Conservation (phyloP, 2,888 invertebrate species). For the Dicyrtomina minuta region DNA sequence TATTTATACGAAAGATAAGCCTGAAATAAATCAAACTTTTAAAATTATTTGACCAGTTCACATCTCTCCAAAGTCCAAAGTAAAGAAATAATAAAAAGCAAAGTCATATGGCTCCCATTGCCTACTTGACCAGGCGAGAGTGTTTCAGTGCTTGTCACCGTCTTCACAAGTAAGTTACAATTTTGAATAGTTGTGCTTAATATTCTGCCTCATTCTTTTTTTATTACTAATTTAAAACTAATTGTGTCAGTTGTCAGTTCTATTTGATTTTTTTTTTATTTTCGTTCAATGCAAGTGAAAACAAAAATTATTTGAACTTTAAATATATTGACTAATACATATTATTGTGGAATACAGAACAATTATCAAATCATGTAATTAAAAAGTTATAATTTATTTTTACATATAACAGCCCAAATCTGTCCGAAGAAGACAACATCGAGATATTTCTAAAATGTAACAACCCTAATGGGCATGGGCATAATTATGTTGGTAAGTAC, state of each 20-base stretch:
- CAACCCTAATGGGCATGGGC: conserved; percentile 94
- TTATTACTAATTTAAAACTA: neutral
- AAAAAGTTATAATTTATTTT: neutral
- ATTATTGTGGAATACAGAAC: too few relatives aligned
- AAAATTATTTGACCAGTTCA: too few relatives aligned
- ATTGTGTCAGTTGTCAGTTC: too few relatives aligned
- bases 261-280: too few relatives aligned
- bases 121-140: conserved; percentile 77
- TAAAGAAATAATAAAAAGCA: too few relatives aligned
- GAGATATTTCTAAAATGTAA: conserved; percentile 92
- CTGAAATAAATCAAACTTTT: too few relatives aligned
- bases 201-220: neutral
- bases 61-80: too few relatives aligned
- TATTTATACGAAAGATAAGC: too few relatives aligned
- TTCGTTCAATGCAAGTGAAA: too few relatives aligned
- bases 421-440: conserved; percentile 80
- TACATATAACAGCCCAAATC: conserved; percentile 63
- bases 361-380: too few relatives aligned
- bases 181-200: conserved; percentile 45
- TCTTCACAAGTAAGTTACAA: conserved; percentile 89
- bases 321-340: too few relatives aligned
- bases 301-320: too few relatives aligned
- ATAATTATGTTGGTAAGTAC: conserved; percentile 93
- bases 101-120: conserved; percentile 58
- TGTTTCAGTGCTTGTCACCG: conserved; percentile 88